Evolutionary conservation across 2,113 vertebrate species (phyloP).

Genomic region (Ursus arctos): DNA sequence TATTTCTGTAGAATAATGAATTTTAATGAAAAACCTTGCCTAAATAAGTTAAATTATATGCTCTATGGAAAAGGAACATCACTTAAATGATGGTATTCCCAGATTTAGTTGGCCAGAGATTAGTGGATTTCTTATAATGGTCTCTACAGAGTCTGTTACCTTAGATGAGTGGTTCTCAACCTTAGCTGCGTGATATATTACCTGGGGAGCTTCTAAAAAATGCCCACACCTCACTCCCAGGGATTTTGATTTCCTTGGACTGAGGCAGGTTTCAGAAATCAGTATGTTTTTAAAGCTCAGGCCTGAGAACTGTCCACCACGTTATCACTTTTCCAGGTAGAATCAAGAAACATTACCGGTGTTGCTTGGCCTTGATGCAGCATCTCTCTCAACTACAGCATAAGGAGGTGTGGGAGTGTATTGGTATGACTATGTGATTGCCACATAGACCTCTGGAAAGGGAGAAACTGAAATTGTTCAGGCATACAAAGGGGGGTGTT

Average conservation of each 20-base stretch:
- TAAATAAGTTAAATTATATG: slow-evolving; percentile 23
- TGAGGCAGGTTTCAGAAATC: not conserved
- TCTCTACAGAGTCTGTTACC: not conserved
- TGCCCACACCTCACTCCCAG: not conserved
- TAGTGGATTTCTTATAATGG: not conserved
- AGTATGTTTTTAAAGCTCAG: slow-evolving; percentile 10
- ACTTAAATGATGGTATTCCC: not conserved
- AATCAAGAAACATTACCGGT: not conserved
- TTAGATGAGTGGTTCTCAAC: not conserved
- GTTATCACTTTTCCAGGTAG: not conserved
- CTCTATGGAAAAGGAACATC: not conserved
- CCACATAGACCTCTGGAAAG: not conserved
- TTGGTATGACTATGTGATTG: not conserved
- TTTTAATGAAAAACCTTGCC: slow-evolving; percentile 18
- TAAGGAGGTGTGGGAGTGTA: not conserved
- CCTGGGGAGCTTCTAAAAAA: not conserved
- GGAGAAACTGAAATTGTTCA: not conserved
- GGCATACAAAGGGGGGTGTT: not conserved
- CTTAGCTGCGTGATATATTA: not conserved
- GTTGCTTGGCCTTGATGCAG: not conserved
- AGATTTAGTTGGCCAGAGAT: not conserved
- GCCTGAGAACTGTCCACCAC: not conserved
- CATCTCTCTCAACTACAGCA: not conserved
- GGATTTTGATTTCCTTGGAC: not conserved
- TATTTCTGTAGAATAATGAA: slow-evolving; percentile 40